phyloP scores from a whole-genome alignment of 1,140 invertebrate species.

The Leptinotarsa defecta region DNA sequence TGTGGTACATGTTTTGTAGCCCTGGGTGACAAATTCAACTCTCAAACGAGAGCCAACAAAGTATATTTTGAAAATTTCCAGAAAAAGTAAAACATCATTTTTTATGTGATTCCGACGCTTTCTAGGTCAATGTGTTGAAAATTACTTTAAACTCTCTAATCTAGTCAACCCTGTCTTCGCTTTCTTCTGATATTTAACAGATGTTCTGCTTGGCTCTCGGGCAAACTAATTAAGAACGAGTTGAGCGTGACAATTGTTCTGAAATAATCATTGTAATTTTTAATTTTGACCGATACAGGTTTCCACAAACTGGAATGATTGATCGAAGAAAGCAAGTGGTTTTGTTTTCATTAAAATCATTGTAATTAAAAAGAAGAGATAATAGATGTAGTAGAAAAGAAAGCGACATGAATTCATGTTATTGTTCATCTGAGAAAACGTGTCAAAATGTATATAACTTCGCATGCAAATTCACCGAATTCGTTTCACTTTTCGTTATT shows the following conservation, averaged over 20 bases:
- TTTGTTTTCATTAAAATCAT: not conserved
- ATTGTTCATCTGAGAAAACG: not conserved
- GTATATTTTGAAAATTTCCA: too few species aligned
- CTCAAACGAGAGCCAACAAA: too few species aligned
- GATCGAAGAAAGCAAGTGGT: not conserved
- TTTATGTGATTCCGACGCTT: too few species aligned
- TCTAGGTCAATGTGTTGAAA: too few species aligned
- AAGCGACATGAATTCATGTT: not conserved
- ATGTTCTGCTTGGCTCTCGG: not conserved
- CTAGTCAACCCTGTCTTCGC: not conserved
- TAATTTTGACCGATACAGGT: not conserved
- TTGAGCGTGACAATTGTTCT: not conserved
- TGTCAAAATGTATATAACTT: not conserved
- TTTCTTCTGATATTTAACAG: not conserved
- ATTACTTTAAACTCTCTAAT: too few species aligned
- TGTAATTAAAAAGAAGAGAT: not conserved
- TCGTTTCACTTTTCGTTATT: not conserved
- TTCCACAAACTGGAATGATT: not conserved
- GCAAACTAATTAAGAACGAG: not conserved
- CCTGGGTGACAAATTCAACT: too few species aligned
- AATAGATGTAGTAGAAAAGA: not conserved
- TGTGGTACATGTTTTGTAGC: too few species aligned
- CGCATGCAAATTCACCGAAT: not conserved
- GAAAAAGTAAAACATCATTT: too few species aligned
- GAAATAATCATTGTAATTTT: not conserved